A percentile compares a stretch with the other conserved stretches of the same genome.
Conservation (phyloP, 2,888 invertebrate species). For the Trilocha varians region DNA sequence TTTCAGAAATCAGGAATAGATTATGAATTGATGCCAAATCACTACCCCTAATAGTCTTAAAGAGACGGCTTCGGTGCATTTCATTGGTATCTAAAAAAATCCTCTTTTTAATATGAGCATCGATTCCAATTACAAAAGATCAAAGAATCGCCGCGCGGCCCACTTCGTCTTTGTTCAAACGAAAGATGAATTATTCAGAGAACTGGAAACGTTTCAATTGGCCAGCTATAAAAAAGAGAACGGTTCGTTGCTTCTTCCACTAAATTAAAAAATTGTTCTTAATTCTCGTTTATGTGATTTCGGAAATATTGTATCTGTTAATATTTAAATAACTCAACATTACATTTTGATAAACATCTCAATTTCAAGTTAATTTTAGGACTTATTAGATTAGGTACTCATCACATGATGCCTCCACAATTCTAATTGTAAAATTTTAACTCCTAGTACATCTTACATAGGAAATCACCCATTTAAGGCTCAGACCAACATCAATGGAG, state of each 20-base stretch:
- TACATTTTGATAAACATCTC: no score
- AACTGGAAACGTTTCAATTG: slow-evolving; percentile 74
- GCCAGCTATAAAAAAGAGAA: slow-evolving; percentile 71
- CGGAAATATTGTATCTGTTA: slow-evolving; percentile 29
- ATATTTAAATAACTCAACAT: no score
- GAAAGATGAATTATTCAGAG: slow-evolving; percentile 74
- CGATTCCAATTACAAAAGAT: slow-evolving; percentile 75
- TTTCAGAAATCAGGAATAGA: neutral
- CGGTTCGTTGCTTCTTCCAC: slow-evolving; percentile 71
- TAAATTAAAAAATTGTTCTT: slow-evolving; percentile 66
- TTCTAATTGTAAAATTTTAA: no score
- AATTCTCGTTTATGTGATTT: slow-evolving; percentile 58
- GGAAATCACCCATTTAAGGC: no score
- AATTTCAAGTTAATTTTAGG: no score
- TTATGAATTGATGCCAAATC: slow-evolving; percentile 40
- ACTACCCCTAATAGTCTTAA: slow-evolving; percentile 56
- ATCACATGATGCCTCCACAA: no score
- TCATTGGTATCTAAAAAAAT: slow-evolving; percentile 63
- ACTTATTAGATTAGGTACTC: no score
- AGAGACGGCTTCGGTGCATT: slow-evolving; percentile 68
- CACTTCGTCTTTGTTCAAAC: slow-evolving; percentile 74
- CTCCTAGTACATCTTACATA: no score
- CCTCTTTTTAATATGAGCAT: slow-evolving; percentile 73
- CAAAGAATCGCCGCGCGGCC: slow-evolving; percentile 73
- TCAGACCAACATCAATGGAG: no score